Percentiles rank a stretch among this genome's conserved stretches.
phyloP scores from a whole-genome alignment of 1,140 invertebrate species.

The Lasioglossum albipes region DNA sequence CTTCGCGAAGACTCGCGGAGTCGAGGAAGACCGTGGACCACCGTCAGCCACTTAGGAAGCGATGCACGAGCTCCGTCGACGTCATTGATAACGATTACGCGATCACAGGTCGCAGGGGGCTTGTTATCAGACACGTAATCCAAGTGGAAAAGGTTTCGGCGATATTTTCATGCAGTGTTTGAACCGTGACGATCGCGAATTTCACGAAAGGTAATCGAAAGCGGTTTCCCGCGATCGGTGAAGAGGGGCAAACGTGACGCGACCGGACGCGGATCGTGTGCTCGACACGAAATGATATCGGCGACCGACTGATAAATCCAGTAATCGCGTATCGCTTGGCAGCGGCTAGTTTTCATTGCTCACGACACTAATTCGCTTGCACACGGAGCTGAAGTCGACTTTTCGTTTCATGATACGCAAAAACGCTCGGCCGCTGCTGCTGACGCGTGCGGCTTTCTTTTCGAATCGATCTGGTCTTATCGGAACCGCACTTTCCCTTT shows the following conservation, averaged over 20 bases:
- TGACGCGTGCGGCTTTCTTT: background rate
- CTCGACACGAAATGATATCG: slow-evolving; percentile 54
- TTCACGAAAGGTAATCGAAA: background rate
- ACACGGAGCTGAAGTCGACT: no score
- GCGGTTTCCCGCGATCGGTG: background rate
- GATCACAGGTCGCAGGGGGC: background rate
- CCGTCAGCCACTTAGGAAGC: no score
- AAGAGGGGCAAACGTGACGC: background rate
- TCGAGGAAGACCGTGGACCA: no score
- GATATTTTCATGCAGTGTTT: no score
- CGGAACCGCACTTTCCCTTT: no score
- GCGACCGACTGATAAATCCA: slow-evolving; percentile 65
- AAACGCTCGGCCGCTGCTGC: background rate
- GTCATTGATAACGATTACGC: background rate
- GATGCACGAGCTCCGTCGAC: no score
- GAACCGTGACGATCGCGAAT: no score
- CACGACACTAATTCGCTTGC: slow-evolving; percentile 63
- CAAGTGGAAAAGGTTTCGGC: background rate
- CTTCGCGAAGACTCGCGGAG: no score
- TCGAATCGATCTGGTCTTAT: background rate
- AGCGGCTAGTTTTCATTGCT: slow-evolving; percentile 60
- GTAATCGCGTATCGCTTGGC: slow-evolving; percentile 53
- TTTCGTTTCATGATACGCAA: no score
- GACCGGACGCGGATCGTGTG: slow-evolving; percentile 20
- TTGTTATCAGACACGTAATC: background rate